Evolutionary conservation across 2,888 invertebrate genomes (phyloP).

Genomic region (Dinocampus coccinellae): DNA sequence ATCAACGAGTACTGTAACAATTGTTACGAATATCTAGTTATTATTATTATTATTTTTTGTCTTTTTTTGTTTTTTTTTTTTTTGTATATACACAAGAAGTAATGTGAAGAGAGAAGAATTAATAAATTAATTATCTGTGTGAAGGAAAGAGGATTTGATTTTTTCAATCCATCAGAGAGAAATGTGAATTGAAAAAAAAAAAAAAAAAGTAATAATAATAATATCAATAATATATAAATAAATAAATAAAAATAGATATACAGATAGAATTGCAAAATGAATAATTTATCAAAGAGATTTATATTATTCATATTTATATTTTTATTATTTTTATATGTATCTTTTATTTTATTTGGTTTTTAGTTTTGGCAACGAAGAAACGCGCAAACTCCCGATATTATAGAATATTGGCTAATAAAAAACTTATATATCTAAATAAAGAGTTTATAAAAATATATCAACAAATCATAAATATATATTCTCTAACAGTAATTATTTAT

Average conservation of each 20-base stretch:
- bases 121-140: constrained; percentile 9
- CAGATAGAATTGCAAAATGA: constrained; percentile 12
- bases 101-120: background rate
- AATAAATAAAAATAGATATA: background rate
- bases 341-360: background rate
- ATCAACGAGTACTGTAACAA: constrained; percentile 43
- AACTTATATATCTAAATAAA: constrained; percentile 60
- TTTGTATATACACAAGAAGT: constrained; percentile 1
- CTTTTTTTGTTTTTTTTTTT: too few species aligned
- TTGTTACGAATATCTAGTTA: constrained; percentile 38
- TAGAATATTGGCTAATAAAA: constrained; percentile 39
- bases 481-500: constrained; percentile 62
- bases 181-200: too few species aligned
- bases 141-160: too few species aligned
- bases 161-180: too few species aligned
- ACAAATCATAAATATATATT: constrained; percentile 66
- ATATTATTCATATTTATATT: background rate
- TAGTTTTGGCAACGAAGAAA: constrained; percentile 47
- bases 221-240: too few species aligned
- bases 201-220: too few species aligned
- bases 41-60: constrained; percentile 14
- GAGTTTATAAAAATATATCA: constrained; percentile 68
- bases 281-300: background rate
- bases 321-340: background rate
- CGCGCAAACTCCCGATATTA: constrained; percentile 43